These are phyloP conservation scores for Tapirus indicus DNA, from an alignment of 2,797 vertebrate genomes.

Conservation along the genomic window DNA sequence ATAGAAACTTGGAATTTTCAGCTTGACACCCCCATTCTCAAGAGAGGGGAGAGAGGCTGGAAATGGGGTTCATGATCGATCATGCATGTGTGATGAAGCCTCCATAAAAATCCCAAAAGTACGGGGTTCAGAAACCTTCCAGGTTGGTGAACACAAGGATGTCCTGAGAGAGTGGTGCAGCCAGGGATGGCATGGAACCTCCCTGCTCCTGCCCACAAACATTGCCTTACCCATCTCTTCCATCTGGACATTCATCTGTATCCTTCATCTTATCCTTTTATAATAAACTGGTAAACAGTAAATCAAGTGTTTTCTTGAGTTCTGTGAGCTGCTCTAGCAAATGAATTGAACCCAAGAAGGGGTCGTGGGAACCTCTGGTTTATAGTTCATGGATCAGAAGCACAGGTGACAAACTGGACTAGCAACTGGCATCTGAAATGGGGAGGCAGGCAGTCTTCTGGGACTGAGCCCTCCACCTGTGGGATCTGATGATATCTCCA, in stretches of 20 bases:
- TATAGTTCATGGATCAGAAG: background rate
- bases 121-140: background rate
- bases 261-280: background rate
- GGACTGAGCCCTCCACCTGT: background rate
- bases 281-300: background rate
- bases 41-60: background rate
- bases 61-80: background rate
- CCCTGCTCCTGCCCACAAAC: background rate
- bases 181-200: background rate
- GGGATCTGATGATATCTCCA: background rate
- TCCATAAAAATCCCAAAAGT: background rate
- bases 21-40: background rate
- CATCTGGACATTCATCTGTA: background rate
- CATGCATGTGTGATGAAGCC: background rate
- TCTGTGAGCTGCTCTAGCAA: background rate
- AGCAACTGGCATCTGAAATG: background rate
- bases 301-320: background rate
- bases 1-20: background rate
- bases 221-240: background rate
- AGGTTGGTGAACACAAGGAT: too few species aligned
- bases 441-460: background rate
- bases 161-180: too few species aligned
- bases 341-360: background rate
- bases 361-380: background rate
- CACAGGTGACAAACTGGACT: background rate